Conservation (phyloP, 1,140 invertebrate genomes). For the Manduca sexta region DNA sequence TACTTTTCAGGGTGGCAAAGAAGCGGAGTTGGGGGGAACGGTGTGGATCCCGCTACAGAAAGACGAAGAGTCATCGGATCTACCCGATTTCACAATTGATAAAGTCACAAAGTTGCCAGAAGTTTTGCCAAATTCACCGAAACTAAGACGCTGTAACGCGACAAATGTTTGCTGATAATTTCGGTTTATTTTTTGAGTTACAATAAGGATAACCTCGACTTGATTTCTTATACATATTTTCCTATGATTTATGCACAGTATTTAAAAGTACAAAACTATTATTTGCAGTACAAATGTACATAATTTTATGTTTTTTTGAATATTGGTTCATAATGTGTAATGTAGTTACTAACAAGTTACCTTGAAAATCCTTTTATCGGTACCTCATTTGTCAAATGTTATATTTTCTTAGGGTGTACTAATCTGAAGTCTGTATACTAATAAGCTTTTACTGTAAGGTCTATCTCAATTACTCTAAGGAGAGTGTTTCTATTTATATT, state of each 20-base stretch:
- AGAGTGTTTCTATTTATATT: background rate
- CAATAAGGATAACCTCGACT: background rate
- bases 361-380: background rate
- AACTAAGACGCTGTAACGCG: constrained; percentile 36
- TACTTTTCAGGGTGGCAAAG: constrained; percentile 77
- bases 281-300: constrained; percentile 26
- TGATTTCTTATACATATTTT: constrained; percentile 2
- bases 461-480: background rate
- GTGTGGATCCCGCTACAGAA: constrained; percentile 82
- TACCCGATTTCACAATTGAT: constrained; percentile 68
- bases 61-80: constrained; percentile 52
- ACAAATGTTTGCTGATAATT: constrained; percentile 25
- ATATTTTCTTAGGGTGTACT: background rate
- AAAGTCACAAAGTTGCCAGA: constrained; percentile 65
- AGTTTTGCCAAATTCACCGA: constrained; percentile 58
- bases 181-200: background rate
- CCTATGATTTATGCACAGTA: constrained; percentile 14
- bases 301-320: background rate
- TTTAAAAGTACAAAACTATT: constrained; percentile 30
- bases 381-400: background rate
- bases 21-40: constrained; percentile 82
- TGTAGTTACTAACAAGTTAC: background rate
- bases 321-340: background rate
- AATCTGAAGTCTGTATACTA: background rate
- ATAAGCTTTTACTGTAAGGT: constrained; percentile 1